Percentiles rank a stretch among this genome's conserved stretches.
These are phyloP conservation scores for Nycteola revayana DNA, from an alignment of 2,888 invertebrate species.

Conservation along the genomic window DNA sequence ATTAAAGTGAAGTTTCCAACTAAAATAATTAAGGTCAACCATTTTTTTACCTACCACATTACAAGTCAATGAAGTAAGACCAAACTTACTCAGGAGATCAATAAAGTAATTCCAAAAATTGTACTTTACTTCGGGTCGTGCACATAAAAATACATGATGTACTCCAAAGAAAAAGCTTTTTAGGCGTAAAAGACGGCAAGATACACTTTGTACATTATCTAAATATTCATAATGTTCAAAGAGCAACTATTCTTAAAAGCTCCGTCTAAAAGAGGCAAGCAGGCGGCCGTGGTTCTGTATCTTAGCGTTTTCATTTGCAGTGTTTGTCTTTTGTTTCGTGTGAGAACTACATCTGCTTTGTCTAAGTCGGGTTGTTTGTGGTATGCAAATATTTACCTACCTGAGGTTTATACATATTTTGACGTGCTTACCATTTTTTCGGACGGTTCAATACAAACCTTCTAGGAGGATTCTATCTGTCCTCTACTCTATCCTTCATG, in stretches of 20 bases:
- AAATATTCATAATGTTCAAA: conserved; percentile 33
- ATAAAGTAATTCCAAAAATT: no score
- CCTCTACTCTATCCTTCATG: no score
- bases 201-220: conserved; percentile 31
- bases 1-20: conserved; percentile 2
- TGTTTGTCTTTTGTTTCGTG: conserved; percentile 67
- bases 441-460: conserved; percentile 37
- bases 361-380: conserved; percentile 55
- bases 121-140: no score
- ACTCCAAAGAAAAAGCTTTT: conserved; percentile 32
- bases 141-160: conserved; percentile 25
- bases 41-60: no score
- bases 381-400: conserved; percentile 65
- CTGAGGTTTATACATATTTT: conserved; percentile 51
- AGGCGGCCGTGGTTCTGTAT: conserved; percentile 34
- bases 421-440: conserved; percentile 55
- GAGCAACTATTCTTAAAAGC: conserved; percentile 7
- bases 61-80: no score
- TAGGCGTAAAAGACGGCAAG: conserved; percentile 20
- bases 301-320: conserved; percentile 53
- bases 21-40: background rate
- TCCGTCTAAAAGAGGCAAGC: conserved; percentile 27
- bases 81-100: no score
- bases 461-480: no score
- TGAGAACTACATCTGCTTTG: conserved; percentile 57